Evolutionary conservation across 2,888 invertebrate species (phyloP).

Genomic region (Panopea generosa): DNA sequence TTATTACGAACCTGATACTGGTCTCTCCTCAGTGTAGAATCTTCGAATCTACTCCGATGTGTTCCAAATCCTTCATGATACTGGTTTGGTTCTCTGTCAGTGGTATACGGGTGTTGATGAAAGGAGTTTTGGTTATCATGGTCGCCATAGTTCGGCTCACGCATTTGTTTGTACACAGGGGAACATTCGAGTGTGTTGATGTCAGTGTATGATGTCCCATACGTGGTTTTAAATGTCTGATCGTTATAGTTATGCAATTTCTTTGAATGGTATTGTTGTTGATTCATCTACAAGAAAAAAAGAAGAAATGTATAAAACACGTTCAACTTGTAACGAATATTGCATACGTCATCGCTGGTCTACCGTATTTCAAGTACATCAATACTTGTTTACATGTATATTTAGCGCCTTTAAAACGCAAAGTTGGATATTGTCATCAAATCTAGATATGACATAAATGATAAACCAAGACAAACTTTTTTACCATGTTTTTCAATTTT

Average conservation of each 20-base stretch:
- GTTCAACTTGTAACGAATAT: too few relatives aligned
- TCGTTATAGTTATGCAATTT: background rate
- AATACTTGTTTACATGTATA: too few relatives aligned
- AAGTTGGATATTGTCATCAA: too few relatives aligned
- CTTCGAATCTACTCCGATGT: slow-evolving; percentile 19
- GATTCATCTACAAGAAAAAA: too few relatives aligned
- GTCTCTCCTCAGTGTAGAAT: slow-evolving; percentile 21
- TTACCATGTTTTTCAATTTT: too few relatives aligned
- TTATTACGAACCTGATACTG: slow-evolving; percentile 23
- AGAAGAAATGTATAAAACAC: too few relatives aligned
- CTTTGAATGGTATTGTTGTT: too few relatives aligned
- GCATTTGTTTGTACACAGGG: slow-evolving; percentile 28
- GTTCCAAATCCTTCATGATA: background rate
- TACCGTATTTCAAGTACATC: too few relatives aligned
- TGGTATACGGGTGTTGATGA: slow-evolving; percentile 17
- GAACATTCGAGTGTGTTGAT: slow-evolving; percentile 39
- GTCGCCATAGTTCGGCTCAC: background rate
- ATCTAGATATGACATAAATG: too few relatives aligned
- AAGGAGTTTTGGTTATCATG: background rate
- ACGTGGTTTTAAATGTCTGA: slow-evolving; percentile 37
- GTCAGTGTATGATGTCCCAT: slow-evolving; percentile 25
- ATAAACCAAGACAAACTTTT: too few relatives aligned
- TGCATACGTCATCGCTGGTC: too few relatives aligned
- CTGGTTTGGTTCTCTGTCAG: slow-evolving; percentile 5
- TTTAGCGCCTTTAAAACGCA: too few relatives aligned